Conservation (phyloP, 2,797 vertebrate genomes). For the Rhynchonycteris naso region DNA sequence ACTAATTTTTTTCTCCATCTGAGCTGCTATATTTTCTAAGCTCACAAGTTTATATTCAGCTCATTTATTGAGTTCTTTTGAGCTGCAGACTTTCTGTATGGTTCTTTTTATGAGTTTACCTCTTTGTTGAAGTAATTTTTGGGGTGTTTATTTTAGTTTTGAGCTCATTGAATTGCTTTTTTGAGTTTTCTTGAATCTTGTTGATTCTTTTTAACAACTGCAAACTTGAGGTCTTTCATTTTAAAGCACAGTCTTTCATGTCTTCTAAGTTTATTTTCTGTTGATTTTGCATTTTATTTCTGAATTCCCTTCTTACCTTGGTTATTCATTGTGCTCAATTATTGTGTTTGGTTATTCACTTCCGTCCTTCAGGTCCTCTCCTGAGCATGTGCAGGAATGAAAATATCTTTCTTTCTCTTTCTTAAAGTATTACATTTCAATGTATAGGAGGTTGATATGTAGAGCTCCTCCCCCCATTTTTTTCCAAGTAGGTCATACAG, state of each 20-base stretch:
- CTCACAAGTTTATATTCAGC: background rate
- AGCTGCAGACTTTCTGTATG: background rate
- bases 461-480: background rate
- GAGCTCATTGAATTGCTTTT: background rate
- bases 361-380: background rate
- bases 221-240: background rate
- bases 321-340: background rate
- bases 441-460: background rate
- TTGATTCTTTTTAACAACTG: background rate
- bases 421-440: background rate
- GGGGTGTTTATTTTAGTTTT: background rate
- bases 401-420: background rate
- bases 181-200: background rate
- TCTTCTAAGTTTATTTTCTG: background rate
- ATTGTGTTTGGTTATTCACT: too few relatives aligned
- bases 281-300: background rate
- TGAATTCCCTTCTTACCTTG: background rate
- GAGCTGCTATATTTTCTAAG: background rate
- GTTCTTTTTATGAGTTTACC: background rate
- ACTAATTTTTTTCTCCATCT: background rate
- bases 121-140: background rate
- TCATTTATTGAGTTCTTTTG: background rate
- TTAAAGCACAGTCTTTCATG: background rate
- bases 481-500: background rate
- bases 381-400: background rate